Base-by-base conservation (phyloP, 2,888 invertebrate genomes). In the Epiblema foenella region DNA sequence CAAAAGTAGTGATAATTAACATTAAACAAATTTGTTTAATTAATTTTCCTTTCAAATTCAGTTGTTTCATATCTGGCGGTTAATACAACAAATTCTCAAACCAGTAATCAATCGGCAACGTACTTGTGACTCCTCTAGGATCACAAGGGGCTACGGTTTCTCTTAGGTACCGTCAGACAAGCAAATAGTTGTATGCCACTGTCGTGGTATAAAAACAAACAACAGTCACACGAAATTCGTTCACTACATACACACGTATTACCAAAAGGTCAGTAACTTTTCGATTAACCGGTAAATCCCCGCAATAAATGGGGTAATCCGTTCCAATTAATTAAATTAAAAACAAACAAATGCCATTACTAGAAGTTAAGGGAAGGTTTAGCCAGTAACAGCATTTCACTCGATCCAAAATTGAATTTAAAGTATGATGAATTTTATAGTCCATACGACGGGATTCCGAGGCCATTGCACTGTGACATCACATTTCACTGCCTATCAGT, bases 261-360 rank as follows among this genome's bases (percentile, higher is more conserved):
- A 80, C 79, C 77, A 79, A 79, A 79, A 76, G 84, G 79, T 77
- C 81, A 77, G 82, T 79, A 80, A 84, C 85, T 85, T 82, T 80
- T 80, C 73, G 12, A 39, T 39, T 24, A 29, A 60, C 24, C 71
- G 76, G 78, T 73, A 75, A 88, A 89, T 87, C 86, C 86, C 85
- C 81, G 83, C 82, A 82, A 85, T 87, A 85, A 84, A 85, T 85
- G 85, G 86, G 85, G 86, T 87, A 88, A 89, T 89, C 88, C 85
- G 83, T 86, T 83, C 83, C 83, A 88, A 89, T 90, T 90, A 90
- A 90, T 90, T 89, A 85, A 89, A 89, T 90, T 90, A 89, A 89
- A 89, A 88, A 87, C 86, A 89, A 89, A 88, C 88, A 88, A 87
- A 89, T 88, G 86, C 87, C 85, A 85, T 89, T 88, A 87, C 81